phyloP scores from a whole-genome alignment of 2,113 vertebrate species.

The Martes martes region DNA sequence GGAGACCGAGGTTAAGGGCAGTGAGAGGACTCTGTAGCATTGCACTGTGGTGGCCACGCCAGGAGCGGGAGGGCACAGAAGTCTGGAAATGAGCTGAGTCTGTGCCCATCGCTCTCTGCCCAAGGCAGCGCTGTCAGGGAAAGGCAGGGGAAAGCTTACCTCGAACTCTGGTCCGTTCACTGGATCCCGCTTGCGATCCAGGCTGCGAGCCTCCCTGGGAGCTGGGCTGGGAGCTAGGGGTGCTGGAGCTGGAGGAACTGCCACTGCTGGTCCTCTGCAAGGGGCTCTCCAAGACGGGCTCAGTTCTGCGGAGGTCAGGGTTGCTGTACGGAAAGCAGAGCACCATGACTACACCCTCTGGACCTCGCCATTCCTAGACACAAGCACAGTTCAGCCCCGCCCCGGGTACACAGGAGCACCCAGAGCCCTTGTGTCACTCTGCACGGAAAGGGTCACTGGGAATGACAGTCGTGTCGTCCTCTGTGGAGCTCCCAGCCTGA shows the following conservation, averaged over 20 bases:
- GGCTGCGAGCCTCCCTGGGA: constrained; percentile 94
- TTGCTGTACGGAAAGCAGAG: constrained; percentile 83
- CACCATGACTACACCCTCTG: background rate
- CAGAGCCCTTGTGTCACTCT: background rate
- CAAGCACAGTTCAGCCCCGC: background rate
- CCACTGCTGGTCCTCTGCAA: constrained; percentile 96
- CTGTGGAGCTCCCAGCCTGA: background rate
- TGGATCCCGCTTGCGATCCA: constrained; percentile 89
- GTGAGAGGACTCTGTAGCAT: background rate
- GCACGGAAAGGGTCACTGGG: background rate
- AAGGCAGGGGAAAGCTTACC: constrained; percentile 80
- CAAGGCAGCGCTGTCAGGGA: rapidly evolving
- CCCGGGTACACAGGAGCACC: background rate
- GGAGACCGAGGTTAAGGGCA: background rate
- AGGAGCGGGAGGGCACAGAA: background rate
- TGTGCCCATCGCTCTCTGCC: rapidly evolving
- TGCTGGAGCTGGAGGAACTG: constrained; percentile 98
- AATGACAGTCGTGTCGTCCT: background rate
- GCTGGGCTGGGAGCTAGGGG: constrained; percentile 91
- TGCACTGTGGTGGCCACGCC: background rate
- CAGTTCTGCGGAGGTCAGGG: constrained; percentile 93
- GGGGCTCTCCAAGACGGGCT: constrained; percentile 90
- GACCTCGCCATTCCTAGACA: background rate
- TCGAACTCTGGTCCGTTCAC: constrained; percentile 91
- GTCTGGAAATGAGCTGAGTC: background rate